Conservation (phyloP, 2,888 invertebrate genomes). For the Eledona agricola region DNA sequence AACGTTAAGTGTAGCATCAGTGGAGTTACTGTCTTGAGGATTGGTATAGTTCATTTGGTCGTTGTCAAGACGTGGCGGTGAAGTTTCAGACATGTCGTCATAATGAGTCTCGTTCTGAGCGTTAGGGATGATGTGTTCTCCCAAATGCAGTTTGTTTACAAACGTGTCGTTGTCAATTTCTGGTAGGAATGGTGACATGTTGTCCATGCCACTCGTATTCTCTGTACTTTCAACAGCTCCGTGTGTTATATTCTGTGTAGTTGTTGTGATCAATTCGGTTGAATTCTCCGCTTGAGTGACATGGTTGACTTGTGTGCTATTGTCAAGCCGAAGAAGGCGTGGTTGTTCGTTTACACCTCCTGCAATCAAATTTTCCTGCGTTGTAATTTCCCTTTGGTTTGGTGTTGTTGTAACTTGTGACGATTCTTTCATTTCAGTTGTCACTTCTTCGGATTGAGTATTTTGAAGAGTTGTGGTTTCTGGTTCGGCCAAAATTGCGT, state of each 20-base stretch:
- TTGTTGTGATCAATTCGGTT: conserved; percentile 11
- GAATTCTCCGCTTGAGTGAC: no score
- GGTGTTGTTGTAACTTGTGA: not conserved
- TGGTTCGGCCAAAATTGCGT: conserved; percentile 21
- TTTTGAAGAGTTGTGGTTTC: conserved; percentile 10
- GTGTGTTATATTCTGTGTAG: conserved; percentile 8
- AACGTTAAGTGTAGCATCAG: conserved; percentile 47
- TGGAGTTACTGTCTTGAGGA: conserved; percentile 61
- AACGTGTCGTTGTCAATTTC: conserved; percentile 71
- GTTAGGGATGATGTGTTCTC: conserved; percentile 50
- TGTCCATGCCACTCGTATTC: conserved; percentile 55
- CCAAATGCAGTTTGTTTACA: conserved; percentile 69
- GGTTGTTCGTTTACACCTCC: no score
- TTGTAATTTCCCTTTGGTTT: conserved; percentile 1
- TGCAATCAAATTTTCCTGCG: no score
- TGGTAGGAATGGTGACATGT: conserved; percentile 75
- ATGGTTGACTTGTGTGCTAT: no score
- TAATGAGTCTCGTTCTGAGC: conserved; percentile 42
- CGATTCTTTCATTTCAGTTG: not conserved
- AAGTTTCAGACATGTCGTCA: conserved; percentile 50
- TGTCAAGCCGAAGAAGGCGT: no score
- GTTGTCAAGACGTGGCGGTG: conserved; percentile 63
- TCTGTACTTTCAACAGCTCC: conserved; percentile 23
- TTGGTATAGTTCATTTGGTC: conserved; percentile 65
- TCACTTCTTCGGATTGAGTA: not conserved